Conservation (phyloP, 2,888 invertebrate species). For the Pimpla rufipes region DNA sequence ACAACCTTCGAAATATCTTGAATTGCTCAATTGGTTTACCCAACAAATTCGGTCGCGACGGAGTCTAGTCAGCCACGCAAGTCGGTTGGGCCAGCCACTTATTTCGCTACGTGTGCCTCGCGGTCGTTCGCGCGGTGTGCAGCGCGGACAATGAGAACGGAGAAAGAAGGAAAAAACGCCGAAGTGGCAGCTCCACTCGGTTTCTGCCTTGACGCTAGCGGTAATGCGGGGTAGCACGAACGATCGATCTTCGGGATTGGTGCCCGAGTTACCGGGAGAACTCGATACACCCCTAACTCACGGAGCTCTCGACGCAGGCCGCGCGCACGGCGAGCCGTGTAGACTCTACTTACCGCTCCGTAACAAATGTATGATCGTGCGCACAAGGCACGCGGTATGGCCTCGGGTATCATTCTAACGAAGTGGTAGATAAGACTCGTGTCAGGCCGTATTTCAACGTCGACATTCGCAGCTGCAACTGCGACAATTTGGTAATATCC, state of each 20-base stretch:
- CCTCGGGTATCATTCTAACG: conserved; percentile 36
- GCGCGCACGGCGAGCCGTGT: neutral
- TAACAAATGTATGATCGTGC: conserved; percentile 23
- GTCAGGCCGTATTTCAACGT: conserved; percentile 1
- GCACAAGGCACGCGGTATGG: neutral
- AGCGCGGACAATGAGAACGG: neutral
- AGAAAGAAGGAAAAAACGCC: neutral
- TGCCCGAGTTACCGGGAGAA: conserved; percentile 10
- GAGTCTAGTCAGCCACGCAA: no score
- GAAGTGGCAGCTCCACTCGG: conserved; percentile 12
- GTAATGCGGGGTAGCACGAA: conserved; percentile 32
- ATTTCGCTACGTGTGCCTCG: no score
- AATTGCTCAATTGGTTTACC: no score
- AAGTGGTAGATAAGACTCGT: conserved; percentile 17
- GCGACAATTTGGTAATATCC: conserved; percentile 14
- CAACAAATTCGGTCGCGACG: no score
- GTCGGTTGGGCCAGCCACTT: no score
- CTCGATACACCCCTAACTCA: conserved; percentile 41
- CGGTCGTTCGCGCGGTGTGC: conserved; percentile 8
- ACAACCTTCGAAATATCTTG: no score
- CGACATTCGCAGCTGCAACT: neutral
- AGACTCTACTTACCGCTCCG: conserved; percentile 7
- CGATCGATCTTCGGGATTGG: conserved; percentile 45
- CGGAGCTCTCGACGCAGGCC: neutral
- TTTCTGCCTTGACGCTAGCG: conserved; percentile 3